A percentile compares a stretch with the other conserved stretches of the same genome.
Conservation (phyloP, 1,140 invertebrate genomes). For the Lordiphosa mommai region DNA sequence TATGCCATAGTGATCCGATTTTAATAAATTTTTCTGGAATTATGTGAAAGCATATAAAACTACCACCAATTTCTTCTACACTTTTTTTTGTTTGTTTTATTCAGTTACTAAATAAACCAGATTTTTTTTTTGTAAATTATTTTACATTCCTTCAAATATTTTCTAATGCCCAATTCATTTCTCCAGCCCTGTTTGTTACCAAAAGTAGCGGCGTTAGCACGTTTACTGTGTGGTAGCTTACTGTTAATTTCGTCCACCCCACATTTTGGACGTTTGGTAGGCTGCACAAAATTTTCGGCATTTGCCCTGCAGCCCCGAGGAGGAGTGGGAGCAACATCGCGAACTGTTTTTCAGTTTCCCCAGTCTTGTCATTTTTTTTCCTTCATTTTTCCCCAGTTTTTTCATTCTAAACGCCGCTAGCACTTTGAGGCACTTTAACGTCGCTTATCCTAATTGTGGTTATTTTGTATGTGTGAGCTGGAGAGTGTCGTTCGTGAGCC, state of each 20-base stretch:
- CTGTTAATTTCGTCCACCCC: constrained; percentile 29
- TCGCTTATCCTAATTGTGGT: constrained; percentile 61
- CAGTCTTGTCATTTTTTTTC: constrained; percentile 14
- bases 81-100: no score
- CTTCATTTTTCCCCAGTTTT: not conserved
- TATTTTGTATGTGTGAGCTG: constrained; percentile 24
- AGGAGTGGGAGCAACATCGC: constrained; percentile 14
- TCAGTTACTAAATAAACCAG: not conserved
- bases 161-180: not conserved
- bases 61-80: no score
- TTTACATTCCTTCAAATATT: no score
- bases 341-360: constrained; percentile 21
- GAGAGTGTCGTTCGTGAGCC: constrained; percentile 38
- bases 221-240: constrained; percentile 33
- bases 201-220: constrained; percentile 35
- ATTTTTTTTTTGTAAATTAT: no score
- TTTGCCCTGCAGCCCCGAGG: constrained; percentile 32
- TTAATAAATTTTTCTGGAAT: no score
- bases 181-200: constrained; percentile 12
- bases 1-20: no score
- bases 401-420: constrained; percentile 37
- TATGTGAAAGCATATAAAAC: no score
- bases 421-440: constrained; percentile 52
- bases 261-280: constrained; percentile 16
- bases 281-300: constrained; percentile 40